These are phyloP conservation scores for Acleris emargana DNA, from an alignment of 2,888 invertebrate genomes.

Conservation along the genomic window DNA sequence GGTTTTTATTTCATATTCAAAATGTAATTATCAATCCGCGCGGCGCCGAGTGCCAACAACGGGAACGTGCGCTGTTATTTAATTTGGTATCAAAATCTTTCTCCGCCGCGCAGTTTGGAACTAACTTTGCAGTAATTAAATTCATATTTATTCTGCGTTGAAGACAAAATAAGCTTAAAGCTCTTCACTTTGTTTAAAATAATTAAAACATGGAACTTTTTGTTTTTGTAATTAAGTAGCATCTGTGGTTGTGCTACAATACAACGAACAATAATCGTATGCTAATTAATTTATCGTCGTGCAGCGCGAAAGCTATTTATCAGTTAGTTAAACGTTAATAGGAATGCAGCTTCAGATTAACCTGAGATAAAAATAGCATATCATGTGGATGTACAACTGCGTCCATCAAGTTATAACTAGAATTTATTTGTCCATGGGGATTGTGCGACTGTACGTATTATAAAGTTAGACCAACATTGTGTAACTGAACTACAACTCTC, in stretches of 20 bases:
- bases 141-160: slow-evolving; percentile 36
- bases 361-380: too few relatives aligned
- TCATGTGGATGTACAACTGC: too few relatives aligned
- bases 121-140: slow-evolving; percentile 36
- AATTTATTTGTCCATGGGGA: too few relatives aligned
- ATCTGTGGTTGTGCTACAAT: not conserved
- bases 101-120: slow-evolving; percentile 34
- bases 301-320: not conserved
- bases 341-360: not conserved
- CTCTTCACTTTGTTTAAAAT: slow-evolving; percentile 26
- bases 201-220: slow-evolving; percentile 6
- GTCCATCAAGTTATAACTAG: too few relatives aligned
- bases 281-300: not conserved
- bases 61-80: slow-evolving; percentile 36
- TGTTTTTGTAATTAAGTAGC: slow-evolving; percentile 2
- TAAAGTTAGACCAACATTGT: too few relatives aligned
- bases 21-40: slow-evolving; percentile 30
- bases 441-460: too few relatives aligned
- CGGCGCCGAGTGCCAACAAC: slow-evolving; percentile 33
- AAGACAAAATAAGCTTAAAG: slow-evolving; percentile 26
- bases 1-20: slow-evolving; percentile 37
- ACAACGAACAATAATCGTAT: too few relatives aligned
- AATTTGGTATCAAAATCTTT: slow-evolving; percentile 37
- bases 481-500: not conserved
- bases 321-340: slow-evolving; percentile 1